Percentiles rank a stretch among this genome's conserved stretches.
These are phyloP conservation scores for Porites divaricata DNA, from an alignment of 92 coral and sea anemone species.

Conservation along the genomic window DNA sequence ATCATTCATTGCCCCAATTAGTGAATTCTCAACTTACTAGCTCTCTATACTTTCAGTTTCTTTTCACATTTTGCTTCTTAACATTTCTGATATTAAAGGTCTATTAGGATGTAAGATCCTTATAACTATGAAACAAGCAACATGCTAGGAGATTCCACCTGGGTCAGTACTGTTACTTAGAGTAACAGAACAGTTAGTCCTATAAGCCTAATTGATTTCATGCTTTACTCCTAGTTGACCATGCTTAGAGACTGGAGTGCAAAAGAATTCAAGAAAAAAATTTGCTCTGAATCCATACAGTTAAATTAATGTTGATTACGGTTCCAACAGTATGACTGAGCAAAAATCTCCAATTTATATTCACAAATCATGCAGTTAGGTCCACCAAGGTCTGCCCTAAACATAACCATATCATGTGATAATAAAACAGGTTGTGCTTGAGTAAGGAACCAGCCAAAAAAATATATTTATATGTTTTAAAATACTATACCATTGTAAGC, in stretches of 20 bases:
- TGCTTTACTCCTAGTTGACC: too few relatives aligned
- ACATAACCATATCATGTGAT: background rate
- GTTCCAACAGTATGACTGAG: background rate
- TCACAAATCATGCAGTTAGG: too few relatives aligned
- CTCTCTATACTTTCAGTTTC: too few relatives aligned
- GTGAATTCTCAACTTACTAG: too few relatives aligned
- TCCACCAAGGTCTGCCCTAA: too few relatives aligned
- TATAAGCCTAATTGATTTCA: too few relatives aligned
- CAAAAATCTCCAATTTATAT: background rate
- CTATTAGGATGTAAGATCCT: too few relatives aligned
- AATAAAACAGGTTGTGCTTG: background rate
- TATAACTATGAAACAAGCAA: background rate
- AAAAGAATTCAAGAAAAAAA: background rate
- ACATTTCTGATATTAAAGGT: too few relatives aligned
- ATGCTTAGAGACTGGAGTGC: background rate
- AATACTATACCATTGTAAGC: background rate
- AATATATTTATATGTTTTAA: background rate
- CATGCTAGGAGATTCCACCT: background rate
- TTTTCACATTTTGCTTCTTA: too few relatives aligned
- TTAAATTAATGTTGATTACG: background rate
- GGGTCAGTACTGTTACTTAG: background rate
- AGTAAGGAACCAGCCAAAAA: background rate
- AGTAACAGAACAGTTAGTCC: too few relatives aligned
- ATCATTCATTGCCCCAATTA: too few relatives aligned
- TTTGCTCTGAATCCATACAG: background rate